Evolutionary conservation across 2,113 vertebrate species (phyloP).

Genomic region (Argyrosomus japonicus): DNA sequence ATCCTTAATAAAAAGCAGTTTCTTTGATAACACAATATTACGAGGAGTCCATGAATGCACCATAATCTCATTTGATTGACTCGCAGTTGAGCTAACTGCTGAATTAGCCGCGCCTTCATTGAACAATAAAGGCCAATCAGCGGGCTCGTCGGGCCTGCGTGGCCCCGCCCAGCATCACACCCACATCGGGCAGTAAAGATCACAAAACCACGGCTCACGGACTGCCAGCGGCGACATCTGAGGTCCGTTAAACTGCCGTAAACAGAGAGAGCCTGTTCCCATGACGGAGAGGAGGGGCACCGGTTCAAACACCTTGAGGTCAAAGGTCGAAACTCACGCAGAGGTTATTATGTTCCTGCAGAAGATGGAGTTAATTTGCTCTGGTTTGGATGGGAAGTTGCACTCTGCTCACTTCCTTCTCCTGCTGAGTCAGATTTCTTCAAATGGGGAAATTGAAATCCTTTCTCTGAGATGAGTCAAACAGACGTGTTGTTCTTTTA

Average conservation of each 20-base stretch:
- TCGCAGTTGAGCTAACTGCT: constrained; percentile 38
- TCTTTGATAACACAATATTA: not conserved
- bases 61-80: constrained; percentile 66
- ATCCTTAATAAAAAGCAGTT: not conserved
- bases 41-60: constrained; percentile 50
- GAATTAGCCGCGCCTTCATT: constrained; percentile 25
- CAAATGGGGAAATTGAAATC: constrained; percentile 60
- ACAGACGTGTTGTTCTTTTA: not conserved
- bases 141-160: accelerated
- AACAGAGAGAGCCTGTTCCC: constrained; percentile 50
- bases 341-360: constrained; percentile 14
- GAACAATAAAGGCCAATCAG: constrained; percentile 65
- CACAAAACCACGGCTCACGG: constrained; percentile 21
- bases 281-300: constrained; percentile 53
- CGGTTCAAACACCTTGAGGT: constrained; percentile 59
- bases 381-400: constrained; percentile 48
- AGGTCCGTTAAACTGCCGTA: constrained; percentile 62
- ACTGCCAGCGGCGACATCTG: constrained; percentile 59
- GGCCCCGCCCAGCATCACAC: constrained; percentile 58
- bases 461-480: constrained; percentile 33
- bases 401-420: constrained; percentile 52
- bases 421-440: constrained; percentile 51
- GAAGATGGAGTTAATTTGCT: constrained; percentile 22
- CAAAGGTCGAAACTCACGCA: constrained; percentile 55
- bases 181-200: constrained; percentile 35